phyloP scores from a whole-genome alignment of 2,797 vertebrate species.

The Tapera naevia region DNA sequence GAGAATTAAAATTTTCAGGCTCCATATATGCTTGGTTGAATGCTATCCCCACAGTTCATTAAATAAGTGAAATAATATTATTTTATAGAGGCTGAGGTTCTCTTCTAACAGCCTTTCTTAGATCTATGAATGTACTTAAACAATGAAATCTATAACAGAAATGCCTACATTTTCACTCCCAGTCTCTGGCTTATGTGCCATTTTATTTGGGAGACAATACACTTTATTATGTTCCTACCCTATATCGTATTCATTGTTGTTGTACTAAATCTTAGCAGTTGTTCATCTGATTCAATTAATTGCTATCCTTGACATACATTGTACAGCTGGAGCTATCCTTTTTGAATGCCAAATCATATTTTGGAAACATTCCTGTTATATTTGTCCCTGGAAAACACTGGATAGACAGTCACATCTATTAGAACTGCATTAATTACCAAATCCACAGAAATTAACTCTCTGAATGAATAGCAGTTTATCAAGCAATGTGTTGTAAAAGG shows the following conservation, averaged over 20 bases:
- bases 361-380: not conserved
- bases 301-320: not conserved
- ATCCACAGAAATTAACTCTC: not conserved
- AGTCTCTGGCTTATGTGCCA: not conserved
- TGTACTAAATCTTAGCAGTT: not conserved
- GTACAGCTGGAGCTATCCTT: not conserved
- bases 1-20: not conserved
- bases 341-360: not conserved
- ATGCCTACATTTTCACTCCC: not conserved
- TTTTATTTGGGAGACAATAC: not conserved
- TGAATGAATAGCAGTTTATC: conserved; percentile 34
- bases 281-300: not conserved
- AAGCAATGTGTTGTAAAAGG: conserved; percentile 11
- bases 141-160: not conserved
- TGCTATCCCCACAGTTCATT: not conserved
- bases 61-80: not conserved
- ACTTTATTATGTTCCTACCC: not conserved
- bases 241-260: not conserved
- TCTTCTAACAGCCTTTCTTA: not conserved
- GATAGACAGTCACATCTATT: not conserved
- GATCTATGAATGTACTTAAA: not conserved
- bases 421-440: conserved; percentile 22
- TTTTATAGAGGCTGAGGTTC: not conserved
- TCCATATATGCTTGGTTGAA: not conserved
- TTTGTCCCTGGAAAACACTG: conserved; percentile 11